A percentile compares a stretch with the other conserved stretches of the same genome.
Conservation (phyloP, 2,888 invertebrate species). For the Drosophila prostipennis region DNA sequence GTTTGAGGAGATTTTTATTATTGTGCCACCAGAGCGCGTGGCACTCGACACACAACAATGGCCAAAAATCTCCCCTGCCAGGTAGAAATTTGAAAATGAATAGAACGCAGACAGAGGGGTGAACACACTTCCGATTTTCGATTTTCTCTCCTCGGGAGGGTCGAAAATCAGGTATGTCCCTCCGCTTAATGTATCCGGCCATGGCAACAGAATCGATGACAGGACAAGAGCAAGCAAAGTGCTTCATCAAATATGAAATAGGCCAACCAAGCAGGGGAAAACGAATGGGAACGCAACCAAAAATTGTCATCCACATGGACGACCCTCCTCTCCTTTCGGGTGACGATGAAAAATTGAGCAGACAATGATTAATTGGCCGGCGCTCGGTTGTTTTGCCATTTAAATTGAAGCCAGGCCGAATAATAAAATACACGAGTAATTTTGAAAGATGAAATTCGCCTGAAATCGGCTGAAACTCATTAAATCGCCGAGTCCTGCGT, state of each 20-base stretch:
- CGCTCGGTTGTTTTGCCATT: slow-evolving; percentile 54
- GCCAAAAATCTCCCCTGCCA: slow-evolving; percentile 23
- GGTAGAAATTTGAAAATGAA: slow-evolving; percentile 39
- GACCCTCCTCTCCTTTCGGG: slow-evolving; percentile 9
- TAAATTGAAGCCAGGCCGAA: slow-evolving; percentile 44
- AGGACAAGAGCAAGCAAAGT: slow-evolving; percentile 52
- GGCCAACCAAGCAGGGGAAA: slow-evolving; percentile 6
- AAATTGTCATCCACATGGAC: slow-evolving; percentile 40
- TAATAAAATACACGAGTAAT: slow-evolving; percentile 7
- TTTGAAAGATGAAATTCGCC: slow-evolving; percentile 32
- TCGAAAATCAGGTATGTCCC: slow-evolving; percentile 19
- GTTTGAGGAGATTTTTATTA: slow-evolving; percentile 30
- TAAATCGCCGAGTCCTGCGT: slow-evolving; percentile 55
- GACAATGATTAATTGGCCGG: slow-evolving; percentile 75
- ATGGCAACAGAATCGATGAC: slow-evolving; percentile 31
- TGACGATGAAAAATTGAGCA: slow-evolving; percentile 60
- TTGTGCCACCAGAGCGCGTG: slow-evolving; percentile 43
- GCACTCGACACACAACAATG: slow-evolving; percentile 46
- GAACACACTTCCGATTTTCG: slow-evolving; percentile 28
- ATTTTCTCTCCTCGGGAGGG: slow-evolving; percentile 7
- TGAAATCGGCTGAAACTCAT: slow-evolving; percentile 58
- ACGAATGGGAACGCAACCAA: slow-evolving; percentile 7
- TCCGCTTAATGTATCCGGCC: slow-evolving; percentile 27
- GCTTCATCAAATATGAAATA: slow-evolving; percentile 74
- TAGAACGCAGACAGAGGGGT: slow-evolving; percentile 32